Evolutionary conservation across 2,888 invertebrate genomes (phyloP), one percentile per base, ranked within the genome.

Genomic region (Drosophila koepferae): DNA sequence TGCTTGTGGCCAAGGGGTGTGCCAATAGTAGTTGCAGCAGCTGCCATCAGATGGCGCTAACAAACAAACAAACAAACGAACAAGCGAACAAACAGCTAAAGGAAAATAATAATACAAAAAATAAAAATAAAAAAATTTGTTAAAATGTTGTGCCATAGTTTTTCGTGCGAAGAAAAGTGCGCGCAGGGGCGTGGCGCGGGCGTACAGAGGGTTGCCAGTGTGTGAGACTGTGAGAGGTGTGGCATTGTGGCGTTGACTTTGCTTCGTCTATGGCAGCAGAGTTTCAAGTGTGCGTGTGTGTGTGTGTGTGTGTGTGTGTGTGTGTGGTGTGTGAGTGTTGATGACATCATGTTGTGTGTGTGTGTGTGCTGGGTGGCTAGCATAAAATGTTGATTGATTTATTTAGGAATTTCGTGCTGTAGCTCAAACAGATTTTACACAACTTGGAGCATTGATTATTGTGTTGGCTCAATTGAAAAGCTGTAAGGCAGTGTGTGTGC

Each of bases 251-350:
- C 38, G 36, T 36, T 36, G 36, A 9, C 36, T 9, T 10, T 36
- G 36, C 36, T 12, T 36, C 36, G 38, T 23, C 3, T 14, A 38
- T 38, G 14, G 14, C 38, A 16, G 38, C 70, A 75, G 63, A 64
- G 58, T 72, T 79, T 80, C 53, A 74, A 80, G 74, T 61, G 41
- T 61, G 60, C 58, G 40, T 61, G 60, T 53, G 53, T 34, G 59
- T 18, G 31, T 58, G 66, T 58, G 20, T 31, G 20, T 5, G 16
- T 38, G 38, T 38, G 71, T 61, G 31, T 59, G 66, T 58, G 36
- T 53, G 38, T 58, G 28, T 20, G 58, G 40, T 61, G 60, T 53
- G 53, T 20, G 59, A 18, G 31, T 58, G 66, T 58, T 54, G 28
- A 41, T 59, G 75, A 64, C 64, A 49, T 64, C 61, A 62, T 64